Conservation (phyloP, 2,797 vertebrate genomes). For the Cichlasoma orientale region DNA sequence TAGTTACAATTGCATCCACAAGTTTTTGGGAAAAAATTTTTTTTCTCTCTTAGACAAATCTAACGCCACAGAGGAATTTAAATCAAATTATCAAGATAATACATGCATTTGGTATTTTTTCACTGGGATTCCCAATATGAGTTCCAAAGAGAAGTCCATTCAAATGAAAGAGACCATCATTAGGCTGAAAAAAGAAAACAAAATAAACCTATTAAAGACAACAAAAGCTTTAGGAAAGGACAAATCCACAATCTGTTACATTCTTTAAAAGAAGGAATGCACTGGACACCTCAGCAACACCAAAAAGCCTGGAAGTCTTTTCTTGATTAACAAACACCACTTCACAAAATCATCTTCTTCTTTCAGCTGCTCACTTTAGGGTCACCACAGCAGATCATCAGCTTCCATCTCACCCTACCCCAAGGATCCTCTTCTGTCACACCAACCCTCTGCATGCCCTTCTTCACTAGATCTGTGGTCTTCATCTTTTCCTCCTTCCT, state of each 20-base stretch:
- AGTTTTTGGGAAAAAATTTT: background rate
- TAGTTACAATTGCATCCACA: background rate
- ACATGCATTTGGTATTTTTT: no score
- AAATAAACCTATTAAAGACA: background rate
- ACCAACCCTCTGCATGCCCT: background rate
- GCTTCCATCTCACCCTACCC: background rate
- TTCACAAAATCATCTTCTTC: background rate
- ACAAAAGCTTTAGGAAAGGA: background rate
- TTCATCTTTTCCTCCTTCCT: background rate
- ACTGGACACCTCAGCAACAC: background rate
- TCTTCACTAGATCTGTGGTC: background rate
- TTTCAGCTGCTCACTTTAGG: background rate
- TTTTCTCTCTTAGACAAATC: background rate
- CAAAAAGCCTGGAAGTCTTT: background rate
- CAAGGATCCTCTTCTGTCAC: background rate
- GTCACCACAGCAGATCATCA: no score
- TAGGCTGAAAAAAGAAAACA: no score
- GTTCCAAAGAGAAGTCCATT: no score
- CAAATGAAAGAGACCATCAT: no score
- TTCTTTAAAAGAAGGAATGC: background rate
- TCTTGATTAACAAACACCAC: background rate
- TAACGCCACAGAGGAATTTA: background rate
- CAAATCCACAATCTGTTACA: background rate
- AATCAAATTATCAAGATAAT: background rate
- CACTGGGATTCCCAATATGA: no score